Evolutionary conservation across 2,797 vertebrate genomes (phyloP).

Genomic region (Furcifer pardalis): DNA sequence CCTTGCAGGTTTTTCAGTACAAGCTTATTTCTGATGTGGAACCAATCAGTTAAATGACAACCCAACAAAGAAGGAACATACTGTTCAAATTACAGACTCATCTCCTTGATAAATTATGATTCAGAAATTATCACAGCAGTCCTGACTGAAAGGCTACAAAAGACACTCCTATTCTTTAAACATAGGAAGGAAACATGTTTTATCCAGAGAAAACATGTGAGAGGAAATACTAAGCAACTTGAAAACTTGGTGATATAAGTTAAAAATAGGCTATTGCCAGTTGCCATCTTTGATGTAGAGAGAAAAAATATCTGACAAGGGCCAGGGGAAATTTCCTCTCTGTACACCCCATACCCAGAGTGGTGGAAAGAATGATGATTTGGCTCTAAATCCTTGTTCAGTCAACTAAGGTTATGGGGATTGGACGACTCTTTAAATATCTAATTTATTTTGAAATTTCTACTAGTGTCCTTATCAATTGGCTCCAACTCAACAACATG

Average conservation of each 20-base stretch:
- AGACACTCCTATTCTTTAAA: not conserved
- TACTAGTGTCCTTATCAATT: no score
- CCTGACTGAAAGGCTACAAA: not conserved
- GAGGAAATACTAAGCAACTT: not conserved
- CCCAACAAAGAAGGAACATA: not conserved
- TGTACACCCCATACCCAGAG: no score
- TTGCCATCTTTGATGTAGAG: not conserved
- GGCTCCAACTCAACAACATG: not conserved
- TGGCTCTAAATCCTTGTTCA: no score
- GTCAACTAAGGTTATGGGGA: no score
- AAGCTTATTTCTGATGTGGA: not conserved
- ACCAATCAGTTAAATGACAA: conserved; percentile 5
- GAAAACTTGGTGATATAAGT: not conserved
- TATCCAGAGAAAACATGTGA: not conserved
- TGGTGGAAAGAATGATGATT: no score
- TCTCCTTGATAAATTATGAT: not conserved
- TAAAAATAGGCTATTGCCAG: not conserved
- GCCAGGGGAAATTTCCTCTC: not conserved
- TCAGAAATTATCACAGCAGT: not conserved
- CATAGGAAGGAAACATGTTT: not conserved
- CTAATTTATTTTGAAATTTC: no score
- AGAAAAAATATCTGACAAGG: not conserved
- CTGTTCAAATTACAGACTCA: not conserved
- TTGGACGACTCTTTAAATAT: no score
- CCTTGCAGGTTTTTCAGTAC: not conserved